Conservation (phyloP, 1,140 invertebrate genomes). For the Conopomorpha cramerella region DNA sequence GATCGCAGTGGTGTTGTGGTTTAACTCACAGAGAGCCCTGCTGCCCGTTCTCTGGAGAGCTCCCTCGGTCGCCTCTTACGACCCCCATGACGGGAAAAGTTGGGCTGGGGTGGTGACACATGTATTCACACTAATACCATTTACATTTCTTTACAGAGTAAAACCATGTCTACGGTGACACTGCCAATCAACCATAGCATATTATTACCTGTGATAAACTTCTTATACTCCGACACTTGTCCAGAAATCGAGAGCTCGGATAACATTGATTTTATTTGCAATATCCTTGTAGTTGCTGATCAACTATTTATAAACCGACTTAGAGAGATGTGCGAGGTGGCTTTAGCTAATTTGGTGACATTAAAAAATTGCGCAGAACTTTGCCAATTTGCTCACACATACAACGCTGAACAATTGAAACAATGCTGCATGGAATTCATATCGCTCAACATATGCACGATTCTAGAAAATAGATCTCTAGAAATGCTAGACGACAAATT, state of each 20-base stretch:
- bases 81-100: no score
- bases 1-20: no score
- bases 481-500: slow-evolving; percentile 63
- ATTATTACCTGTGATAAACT: slow-evolving; percentile 67
- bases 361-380: slow-evolving; percentile 73
- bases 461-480: slow-evolving; percentile 68
- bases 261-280: slow-evolving; percentile 65
- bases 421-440: slow-evolving; percentile 73
- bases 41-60: no score
- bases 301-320: slow-evolving; percentile 69
- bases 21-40: no score
- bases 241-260: slow-evolving; percentile 57
- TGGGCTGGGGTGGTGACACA: no score
- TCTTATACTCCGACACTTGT: slow-evolving; percentile 69
- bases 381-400: slow-evolving; percentile 69
- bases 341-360: slow-evolving; percentile 64
- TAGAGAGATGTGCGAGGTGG: slow-evolving; percentile 70
- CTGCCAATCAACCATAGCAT: slow-evolving; percentile 53
- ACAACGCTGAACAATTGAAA: slow-evolving; percentile 71
- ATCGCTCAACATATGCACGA: slow-evolving; percentile 66
- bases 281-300: slow-evolving; percentile 71
- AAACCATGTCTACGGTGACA: slow-evolving; percentile 43
- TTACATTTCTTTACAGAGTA: slow-evolving; percentile 57
- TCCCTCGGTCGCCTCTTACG: no score
- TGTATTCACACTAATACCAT: no score